Base-by-base conservation (phyloP, 2,113 vertebrate genomes). In the Lamprotornis superbus region DNA sequence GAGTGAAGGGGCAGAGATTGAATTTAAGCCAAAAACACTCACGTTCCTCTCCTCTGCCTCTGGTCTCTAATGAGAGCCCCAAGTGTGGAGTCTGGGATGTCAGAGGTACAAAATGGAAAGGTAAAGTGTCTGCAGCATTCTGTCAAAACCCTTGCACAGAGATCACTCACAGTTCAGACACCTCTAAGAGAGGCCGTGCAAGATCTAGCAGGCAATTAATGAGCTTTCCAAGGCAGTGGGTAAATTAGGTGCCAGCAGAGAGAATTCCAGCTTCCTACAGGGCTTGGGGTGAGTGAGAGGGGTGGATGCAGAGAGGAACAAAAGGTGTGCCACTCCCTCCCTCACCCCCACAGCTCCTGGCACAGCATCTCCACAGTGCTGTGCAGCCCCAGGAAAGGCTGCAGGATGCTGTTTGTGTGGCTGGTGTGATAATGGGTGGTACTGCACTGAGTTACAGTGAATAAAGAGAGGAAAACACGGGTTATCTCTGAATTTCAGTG, bases 141-240 rank as follows among this genome's bases (percentile, higher is more conserved):
- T 79, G 74, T 57, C 30, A 56, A 68, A 91, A n/a, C 25, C 39
- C 46, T 25, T 37, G 49, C 49, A 13, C 60, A 37, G 86, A 60
- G 24, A 70, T 60, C 70, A 50, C 16, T 25, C 18, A 0, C 16
- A 21, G 73, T 33, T 60, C 49, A 2, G 14, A 53, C 27, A 47
- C 52, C 56, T 87, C 56, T 14, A 6, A 76, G 83, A 87, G 83
- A 65, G 67, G 37, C 65, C 40, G 3, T 25, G 56, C 39, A 19
- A 70, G 33, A 90, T 74, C 86, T 42, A 83, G 60, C 69, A 83
- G 76, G 44, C 76, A 87, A 56, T 83, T 92, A 93, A 74, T 40
- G 64, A 94, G 44, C 57, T 52, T 84, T 92, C 39, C 28, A 61
- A 60, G 65, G 39, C 69, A 68, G 6, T 33, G 50, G 28, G 56